Conservation (phyloP, 2,113 vertebrate genomes). For the Paracanthobrama guichenoti region DNA sequence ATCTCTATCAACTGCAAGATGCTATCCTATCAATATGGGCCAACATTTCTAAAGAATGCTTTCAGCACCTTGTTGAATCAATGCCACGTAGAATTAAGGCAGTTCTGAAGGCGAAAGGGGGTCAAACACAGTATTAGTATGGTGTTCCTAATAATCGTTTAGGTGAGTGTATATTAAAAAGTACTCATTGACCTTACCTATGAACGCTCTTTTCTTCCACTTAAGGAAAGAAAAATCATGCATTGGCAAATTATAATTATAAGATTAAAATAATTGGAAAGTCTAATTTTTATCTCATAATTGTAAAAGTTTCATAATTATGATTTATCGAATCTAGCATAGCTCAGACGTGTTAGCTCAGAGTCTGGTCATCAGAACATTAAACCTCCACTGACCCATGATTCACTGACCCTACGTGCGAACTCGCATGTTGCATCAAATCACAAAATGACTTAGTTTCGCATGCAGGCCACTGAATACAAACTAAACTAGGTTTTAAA, state of each 20-base stretch:
- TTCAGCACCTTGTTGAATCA: too few relatives aligned
- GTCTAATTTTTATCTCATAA: background rate
- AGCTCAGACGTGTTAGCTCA: background rate
- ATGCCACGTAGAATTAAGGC: too few relatives aligned
- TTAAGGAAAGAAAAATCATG: too few relatives aligned
- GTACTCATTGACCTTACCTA: background rate
- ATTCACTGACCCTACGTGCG: constrained; percentile 5
- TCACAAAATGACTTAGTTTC: background rate
- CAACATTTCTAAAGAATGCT: too few relatives aligned
- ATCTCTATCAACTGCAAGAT: too few relatives aligned
- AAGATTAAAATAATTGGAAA: too few relatives aligned
- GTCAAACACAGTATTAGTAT: too few relatives aligned
- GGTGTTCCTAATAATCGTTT: too few relatives aligned
- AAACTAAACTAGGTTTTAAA: background rate
- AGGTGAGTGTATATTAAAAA: too few relatives aligned
- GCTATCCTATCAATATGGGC: too few relatives aligned
- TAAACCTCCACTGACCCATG: background rate
- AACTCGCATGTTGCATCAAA: background rate
- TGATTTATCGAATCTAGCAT: background rate
- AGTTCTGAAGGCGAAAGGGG: too few relatives aligned
- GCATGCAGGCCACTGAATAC: background rate
- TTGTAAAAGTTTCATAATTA: background rate
- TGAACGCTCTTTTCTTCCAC: background rate
- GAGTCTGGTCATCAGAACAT: background rate
- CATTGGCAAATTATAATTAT: too few relatives aligned